These are phyloP conservation scores for Meleagris gallopavo DNA, from an alignment of 2,113 vertebrate species.

Conservation along the genomic window DNA sequence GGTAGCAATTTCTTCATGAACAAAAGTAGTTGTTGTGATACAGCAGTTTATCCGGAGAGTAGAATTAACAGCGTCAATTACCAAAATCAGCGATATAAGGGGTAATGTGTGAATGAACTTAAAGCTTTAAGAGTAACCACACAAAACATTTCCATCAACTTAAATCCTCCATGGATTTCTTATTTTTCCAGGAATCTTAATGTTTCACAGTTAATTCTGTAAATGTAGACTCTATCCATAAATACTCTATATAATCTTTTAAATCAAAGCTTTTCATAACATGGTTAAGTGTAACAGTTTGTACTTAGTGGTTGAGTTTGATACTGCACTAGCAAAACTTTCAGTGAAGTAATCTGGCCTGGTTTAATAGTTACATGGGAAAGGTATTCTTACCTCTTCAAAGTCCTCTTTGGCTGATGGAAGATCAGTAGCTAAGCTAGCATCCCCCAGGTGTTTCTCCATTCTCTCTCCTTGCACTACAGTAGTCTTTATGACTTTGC, in stretches of 20 bases:
- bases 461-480: constrained; percentile 89
- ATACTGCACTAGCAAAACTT: neutral
- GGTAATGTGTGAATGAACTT: neutral
- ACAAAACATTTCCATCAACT: neutral
- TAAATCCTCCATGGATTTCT: neutral
- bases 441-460: constrained; percentile 90
- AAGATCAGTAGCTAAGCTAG: constrained; percentile 88
- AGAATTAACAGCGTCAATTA: neutral
- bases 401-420: constrained; percentile 97
- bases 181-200: neutral
- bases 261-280: neutral
- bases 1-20: neutral
- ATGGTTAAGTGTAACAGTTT: rapidly evolving
- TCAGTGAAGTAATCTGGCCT: neutral
- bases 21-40: neutral
- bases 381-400: constrained; percentile 84
- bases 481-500: constrained; percentile 93
- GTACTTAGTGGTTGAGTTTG: rapidly evolving
- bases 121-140: neutral
- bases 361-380: neutral
- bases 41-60: rapidly evolving
- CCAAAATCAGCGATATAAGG: rapidly evolving
- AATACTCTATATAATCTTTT: neutral
- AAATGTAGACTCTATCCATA: neutral
- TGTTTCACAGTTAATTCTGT: neutral